Conservation (phyloP, 2,888 invertebrate species). For the Hypselothyrea guttata region DNA sequence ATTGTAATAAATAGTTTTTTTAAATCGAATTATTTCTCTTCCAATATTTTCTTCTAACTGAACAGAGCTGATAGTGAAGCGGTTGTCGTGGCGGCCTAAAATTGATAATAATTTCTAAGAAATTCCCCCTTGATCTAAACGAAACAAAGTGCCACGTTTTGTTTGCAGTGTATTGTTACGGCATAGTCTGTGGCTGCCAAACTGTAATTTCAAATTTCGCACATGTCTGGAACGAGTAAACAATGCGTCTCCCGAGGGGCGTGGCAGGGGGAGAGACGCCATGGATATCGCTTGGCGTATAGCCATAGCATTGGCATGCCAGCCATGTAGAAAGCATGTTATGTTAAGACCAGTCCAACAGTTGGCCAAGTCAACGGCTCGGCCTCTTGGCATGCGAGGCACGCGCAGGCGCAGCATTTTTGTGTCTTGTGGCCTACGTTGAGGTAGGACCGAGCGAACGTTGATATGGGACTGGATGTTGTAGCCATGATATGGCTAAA, state of each 20-base stretch:
- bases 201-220: conserved; percentile 42
- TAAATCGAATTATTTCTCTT: no score
- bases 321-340: conserved; percentile 43
- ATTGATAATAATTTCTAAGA: no score
- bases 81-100: no score
- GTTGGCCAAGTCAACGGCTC: conserved; percentile 11
- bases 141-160: no score
- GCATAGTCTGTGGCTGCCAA: conserved; percentile 13
- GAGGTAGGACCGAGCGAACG: conserved; percentile 56
- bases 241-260: conserved; percentile 1
- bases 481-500: no score
- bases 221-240: conserved; percentile 17
- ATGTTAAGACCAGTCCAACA: conserved; percentile 8
- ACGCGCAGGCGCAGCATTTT: conserved; percentile 71
- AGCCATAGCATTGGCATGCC: conserved; percentile 39
- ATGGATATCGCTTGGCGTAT: conserved; percentile 1
- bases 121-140: no score
- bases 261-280: background rate
- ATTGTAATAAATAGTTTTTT: no score
- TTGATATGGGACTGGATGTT: conserved; percentile 1
- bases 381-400: conserved; percentile 49
- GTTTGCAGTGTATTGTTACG: background rate
- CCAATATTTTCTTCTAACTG: no score
- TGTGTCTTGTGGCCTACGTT: conserved; percentile 46
- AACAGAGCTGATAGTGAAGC: no score